phyloP scores from a whole-genome alignment of 2,797 vertebrate genomes.

The Carcharodon carcharias region DNA sequence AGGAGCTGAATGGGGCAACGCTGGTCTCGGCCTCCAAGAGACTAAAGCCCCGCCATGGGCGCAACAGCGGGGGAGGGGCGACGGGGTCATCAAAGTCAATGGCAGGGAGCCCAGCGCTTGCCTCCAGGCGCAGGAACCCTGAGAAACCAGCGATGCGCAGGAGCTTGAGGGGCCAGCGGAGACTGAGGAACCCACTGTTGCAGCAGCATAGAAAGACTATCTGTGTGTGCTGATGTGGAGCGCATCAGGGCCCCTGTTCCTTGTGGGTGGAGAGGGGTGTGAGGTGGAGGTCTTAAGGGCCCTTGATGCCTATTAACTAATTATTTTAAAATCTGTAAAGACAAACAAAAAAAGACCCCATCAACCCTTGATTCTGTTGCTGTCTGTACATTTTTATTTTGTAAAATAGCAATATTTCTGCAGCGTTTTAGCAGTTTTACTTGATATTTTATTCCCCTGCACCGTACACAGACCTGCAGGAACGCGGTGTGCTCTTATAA shows the following conservation, averaged over 20 bases:
- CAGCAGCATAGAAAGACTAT: slow-evolving; percentile 79
- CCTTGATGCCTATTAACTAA: background rate
- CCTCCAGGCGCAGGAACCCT: slow-evolving; percentile 55
- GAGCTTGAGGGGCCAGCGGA: slow-evolving; percentile 75
- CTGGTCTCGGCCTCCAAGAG: slow-evolving; percentile 63
- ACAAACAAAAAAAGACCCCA: background rate
- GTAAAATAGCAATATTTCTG: slow-evolving; percentile 8
- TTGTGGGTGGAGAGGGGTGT: background rate
- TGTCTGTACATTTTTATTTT: background rate
- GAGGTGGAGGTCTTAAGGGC: background rate
- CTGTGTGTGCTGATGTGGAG: slow-evolving; percentile 73
- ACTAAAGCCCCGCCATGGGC: slow-evolving; percentile 49
- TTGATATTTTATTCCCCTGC: background rate
- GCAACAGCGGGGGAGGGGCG: slow-evolving; percentile 38
- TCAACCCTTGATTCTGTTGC: background rate
- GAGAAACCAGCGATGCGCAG: slow-evolving; percentile 62
- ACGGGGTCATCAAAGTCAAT: slow-evolving; percentile 32
- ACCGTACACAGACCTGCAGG: background rate
- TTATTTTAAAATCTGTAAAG: slow-evolving; percentile 27
- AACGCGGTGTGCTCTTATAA: background rate
- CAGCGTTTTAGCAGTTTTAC: background rate
- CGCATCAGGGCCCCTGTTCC: background rate
- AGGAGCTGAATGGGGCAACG: slow-evolving; percentile 55
- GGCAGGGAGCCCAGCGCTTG: slow-evolving; percentile 49
- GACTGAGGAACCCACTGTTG: slow-evolving; percentile 66